These are phyloP conservation scores for Harpagus bidentatus DNA, from an alignment of 2,113 vertebrate genomes.

Conservation along the genomic window DNA sequence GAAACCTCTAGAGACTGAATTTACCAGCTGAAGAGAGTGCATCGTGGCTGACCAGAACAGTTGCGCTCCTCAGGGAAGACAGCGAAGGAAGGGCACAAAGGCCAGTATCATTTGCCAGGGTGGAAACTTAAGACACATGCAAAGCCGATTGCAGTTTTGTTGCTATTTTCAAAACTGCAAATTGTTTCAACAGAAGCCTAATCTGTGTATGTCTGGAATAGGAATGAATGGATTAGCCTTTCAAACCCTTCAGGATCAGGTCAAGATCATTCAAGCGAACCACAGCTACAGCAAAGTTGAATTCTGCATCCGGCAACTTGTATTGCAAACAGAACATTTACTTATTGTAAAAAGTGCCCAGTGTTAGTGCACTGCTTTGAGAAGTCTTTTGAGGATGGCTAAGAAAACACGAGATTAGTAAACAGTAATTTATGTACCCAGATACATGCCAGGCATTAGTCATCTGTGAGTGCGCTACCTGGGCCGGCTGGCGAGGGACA, in stretches of 20 bases:
- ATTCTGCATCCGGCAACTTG: background rate
- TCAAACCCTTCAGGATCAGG: conserved; percentile 33
- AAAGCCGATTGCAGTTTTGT: conserved; percentile 23
- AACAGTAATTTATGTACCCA: background rate
- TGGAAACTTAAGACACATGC: background rate
- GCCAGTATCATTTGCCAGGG: background rate
- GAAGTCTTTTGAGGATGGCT: background rate
- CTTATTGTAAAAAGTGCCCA: background rate
- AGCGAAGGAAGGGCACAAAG: background rate
- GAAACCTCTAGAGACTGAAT: background rate
- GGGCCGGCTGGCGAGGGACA: background rate
- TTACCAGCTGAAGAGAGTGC: background rate
- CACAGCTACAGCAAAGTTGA: background rate
- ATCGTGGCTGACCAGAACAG: background rate
- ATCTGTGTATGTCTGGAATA: conserved; percentile 54
- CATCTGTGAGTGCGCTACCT: background rate
- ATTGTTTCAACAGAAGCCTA: conserved; percentile 52
- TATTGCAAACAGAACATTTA: background rate
- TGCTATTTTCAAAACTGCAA: conserved; percentile 33
- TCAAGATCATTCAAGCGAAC: background rate
- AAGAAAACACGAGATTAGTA: background rate
- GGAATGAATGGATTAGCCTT: conserved; percentile 64
- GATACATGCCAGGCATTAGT: background rate
- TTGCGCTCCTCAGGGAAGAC: background rate
- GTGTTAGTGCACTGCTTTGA: background rate